phyloP scores from a whole-genome alignment of 2,113 vertebrate genomes.

The Sturnira hondurensis region DNA sequence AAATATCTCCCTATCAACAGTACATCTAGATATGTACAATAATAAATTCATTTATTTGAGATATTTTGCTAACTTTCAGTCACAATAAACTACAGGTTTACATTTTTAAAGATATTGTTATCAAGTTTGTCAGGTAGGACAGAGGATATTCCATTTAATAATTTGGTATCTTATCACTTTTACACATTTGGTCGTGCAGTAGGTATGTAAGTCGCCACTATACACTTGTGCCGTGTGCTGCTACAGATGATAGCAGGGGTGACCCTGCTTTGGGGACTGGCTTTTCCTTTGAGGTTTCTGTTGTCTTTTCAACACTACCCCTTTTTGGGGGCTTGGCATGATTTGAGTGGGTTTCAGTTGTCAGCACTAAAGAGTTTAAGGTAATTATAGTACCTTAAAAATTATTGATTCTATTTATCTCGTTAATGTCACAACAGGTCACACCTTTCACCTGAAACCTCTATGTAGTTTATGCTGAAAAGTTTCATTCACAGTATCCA shows the following conservation, averaged over 20 bases:
- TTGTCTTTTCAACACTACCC: neutral
- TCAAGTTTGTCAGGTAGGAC: neutral
- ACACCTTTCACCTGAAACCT: neutral
- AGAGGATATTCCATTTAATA: neutral
- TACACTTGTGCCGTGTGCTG: neutral
- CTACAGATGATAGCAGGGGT: neutral
- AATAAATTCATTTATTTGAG: neutral
- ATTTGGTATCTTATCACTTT: neutral
- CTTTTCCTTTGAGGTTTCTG: neutral
- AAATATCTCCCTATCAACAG: neutral
- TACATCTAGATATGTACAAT: neutral
- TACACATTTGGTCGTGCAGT: neutral
- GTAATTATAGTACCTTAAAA: neutral
- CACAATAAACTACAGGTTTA: neutral
- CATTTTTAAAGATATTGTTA: neutral
- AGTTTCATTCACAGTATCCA: neutral
- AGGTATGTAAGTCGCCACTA: neutral
- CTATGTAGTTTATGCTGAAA: neutral
- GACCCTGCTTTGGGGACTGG: neutral
- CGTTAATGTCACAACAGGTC: neutral
- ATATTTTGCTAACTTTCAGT: neutral
- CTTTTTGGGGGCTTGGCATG: neutral
- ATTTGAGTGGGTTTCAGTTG: neutral
- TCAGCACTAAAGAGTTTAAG: neutral
- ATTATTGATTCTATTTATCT: neutral